A percentile compares a stretch with the other conserved stretches of the same genome.
These are phyloP conservation scores for Bucco capensis DNA, from an alignment of 2,113 vertebrate genomes.

Conservation along the genomic window DNA sequence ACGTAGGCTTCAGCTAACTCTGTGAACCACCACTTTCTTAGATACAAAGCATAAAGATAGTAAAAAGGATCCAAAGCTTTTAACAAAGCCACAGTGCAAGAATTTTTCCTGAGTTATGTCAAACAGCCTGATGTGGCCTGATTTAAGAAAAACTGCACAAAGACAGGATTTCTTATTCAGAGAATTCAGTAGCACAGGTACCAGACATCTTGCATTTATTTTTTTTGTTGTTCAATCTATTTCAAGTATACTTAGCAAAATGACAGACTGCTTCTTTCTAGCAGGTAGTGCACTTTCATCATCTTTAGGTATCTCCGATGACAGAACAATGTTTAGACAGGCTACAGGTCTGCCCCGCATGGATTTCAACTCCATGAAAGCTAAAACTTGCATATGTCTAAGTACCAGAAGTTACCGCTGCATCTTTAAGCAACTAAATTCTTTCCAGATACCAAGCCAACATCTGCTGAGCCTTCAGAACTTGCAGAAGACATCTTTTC, in stretches of 20 bases:
- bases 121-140: neutral
- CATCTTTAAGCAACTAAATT: neutral
- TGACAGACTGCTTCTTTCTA: neutral
- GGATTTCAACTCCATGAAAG: neutral
- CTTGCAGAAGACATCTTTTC: neutral
- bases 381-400: neutral
- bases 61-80: neutral
- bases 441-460: neutral
- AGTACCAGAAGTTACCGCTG: neutral
- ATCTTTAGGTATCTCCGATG: neutral
- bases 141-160: neutral
- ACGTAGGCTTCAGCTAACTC: neutral
- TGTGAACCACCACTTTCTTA: neutral
- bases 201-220: neutral
- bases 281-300: neutral
- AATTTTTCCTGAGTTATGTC: neutral
- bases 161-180: neutral
- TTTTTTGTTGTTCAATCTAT: neutral
- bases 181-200: neutral
- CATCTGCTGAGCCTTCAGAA: neutral
- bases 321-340: neutral
- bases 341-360: neutral
- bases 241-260: neutral
- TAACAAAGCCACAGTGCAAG: neutral
- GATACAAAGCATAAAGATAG: neutral